Base-by-base conservation (phyloP, 1,140 invertebrate species). In the Samia ricini region DNA sequence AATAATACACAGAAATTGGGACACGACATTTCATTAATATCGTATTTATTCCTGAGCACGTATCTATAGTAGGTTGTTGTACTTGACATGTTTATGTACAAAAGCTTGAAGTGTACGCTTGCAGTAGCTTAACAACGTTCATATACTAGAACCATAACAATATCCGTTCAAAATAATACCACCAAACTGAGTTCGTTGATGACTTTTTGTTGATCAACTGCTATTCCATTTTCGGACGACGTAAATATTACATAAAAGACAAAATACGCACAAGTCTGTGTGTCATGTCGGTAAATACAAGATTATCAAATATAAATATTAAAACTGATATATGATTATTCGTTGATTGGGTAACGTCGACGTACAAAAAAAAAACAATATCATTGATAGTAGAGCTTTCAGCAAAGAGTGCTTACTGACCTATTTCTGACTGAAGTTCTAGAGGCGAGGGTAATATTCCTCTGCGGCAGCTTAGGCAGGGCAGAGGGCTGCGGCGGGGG, bases 381-480 rank as follows among this genome's bases (percentile, higher is more conserved):
- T 42, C 1, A 10, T 42, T 42, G n/a, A 42, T 42, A 42, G n/a
- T 42, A 42, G 33, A 42, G 33, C 10, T 42, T 42, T 42, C 33
- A 42, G 33, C n/a, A 42, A 42, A 15, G 0, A 4, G 33, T 42
- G 12, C 7, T 15, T 12, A 79, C 79, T 83, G 64, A 87, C 85
- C 85, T 89, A 76, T 89, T 88, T 67, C 83, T 72, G 51, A 88
- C 83, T 24, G 85, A 83, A 55, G 81, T 74, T 18, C 85, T 69
- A 57, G 80, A 74, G 7, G 85, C 81, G 24, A 88, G 83, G 65
- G 85, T 88, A 60, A 86, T 78, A 65, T 88, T 88, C 78, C 85
- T 81, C 48, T 79, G 82, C 48, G 82, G 78, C 20, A 86, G 68
- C 15, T 79, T 73, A 23, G 81, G 71, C 29, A 69, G 51, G 24